These are phyloP conservation scores for Zaprionus vittiger DNA, from an alignment of 1,140 invertebrate species.

Conservation along the genomic window DNA sequence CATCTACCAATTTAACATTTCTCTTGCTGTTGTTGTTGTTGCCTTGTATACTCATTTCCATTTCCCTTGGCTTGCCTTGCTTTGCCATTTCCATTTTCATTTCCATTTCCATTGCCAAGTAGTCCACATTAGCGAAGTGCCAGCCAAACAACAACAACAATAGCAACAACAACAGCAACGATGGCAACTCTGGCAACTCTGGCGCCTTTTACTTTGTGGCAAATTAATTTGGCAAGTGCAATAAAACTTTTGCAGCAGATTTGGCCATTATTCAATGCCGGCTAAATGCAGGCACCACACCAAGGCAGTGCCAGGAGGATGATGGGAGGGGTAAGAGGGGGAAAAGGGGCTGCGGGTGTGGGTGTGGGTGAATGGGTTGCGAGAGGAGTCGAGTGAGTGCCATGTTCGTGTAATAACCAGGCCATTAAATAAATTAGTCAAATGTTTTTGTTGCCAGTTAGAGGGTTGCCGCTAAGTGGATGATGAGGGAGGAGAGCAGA, in stretches of 20 bases:
- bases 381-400: slow-evolving; percentile 2
- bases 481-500: neutral
- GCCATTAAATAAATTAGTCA: slow-evolving; percentile 67
- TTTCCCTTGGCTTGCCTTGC: slow-evolving; percentile 22
- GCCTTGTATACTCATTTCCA: slow-evolving; percentile 42
- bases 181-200: slow-evolving; percentile 4
- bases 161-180: slow-evolving; percentile 16
- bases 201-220: slow-evolving; percentile 51
- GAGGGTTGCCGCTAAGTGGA: slow-evolving; percentile 14
- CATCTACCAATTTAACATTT: slow-evolving; percentile 29
- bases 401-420: slow-evolving; percentile 63
- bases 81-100: slow-evolving; percentile 30
- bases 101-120: slow-evolving; percentile 44
- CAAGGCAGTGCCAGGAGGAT: neutral
- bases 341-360: neutral
- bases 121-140: slow-evolving; percentile 47
- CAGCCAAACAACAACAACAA: slow-evolving; percentile 26
- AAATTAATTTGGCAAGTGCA: slow-evolving; percentile 67
- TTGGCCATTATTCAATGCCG: slow-evolving; percentile 60
- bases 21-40: slow-evolving; percentile 17
- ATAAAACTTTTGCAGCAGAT: slow-evolving; percentile 66
- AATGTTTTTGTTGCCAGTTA: slow-evolving; percentile 52
- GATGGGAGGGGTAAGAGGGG: neutral
- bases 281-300: slow-evolving; percentile 35
- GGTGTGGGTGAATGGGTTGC: slow-evolving; percentile 13